phyloP scores from a whole-genome alignment of 2,888 invertebrate genomes.

The Athripsodes cinereus region DNA sequence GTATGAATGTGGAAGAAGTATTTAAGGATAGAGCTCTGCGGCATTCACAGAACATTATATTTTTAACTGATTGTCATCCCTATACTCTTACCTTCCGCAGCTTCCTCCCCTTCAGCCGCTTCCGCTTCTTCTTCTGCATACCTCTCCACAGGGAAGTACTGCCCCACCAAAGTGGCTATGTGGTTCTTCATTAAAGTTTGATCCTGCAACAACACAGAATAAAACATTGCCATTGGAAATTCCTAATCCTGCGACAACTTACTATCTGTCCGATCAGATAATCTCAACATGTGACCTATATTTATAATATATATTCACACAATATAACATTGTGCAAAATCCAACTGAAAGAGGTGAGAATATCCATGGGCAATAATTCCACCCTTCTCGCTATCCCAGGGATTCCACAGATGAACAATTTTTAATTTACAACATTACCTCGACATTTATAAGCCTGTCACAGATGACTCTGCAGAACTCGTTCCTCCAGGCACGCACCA shows the following conservation, averaged over 20 bases:
- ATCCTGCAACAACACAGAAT: slow-evolving; percentile 45
- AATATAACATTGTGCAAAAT: too few species aligned
- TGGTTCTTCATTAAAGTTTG: slow-evolving; percentile 55
- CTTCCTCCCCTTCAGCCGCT: slow-evolving; percentile 29
- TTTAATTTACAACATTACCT: slow-evolving; percentile 47
- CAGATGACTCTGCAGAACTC: slow-evolving; percentile 83
- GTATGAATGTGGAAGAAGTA: too few species aligned
- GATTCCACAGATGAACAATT: too few species aligned
- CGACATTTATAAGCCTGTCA: slow-evolving; percentile 71
- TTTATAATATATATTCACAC: too few species aligned
- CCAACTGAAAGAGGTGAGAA: too few species aligned
- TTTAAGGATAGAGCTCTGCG: too few species aligned
- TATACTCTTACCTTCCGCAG: slow-evolving; percentile 1
- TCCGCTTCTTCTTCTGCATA: slow-evolving; percentile 4
- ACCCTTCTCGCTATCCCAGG: not conserved
- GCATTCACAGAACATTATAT: too few species aligned
- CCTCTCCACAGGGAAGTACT: slow-evolving; percentile 47
- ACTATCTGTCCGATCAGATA: too few species aligned
- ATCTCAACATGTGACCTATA: too few species aligned
- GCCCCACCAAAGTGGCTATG: slow-evolving; percentile 55
- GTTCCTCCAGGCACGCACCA: slow-evolving; percentile 86
- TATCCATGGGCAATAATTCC: not conserved
- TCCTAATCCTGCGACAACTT: too few species aligned
- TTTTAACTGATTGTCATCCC: too few species aligned
- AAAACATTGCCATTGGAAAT: too few species aligned